Conservation (phyloP, 2,888 invertebrate species). For the Cephus rjabovi region DNA sequence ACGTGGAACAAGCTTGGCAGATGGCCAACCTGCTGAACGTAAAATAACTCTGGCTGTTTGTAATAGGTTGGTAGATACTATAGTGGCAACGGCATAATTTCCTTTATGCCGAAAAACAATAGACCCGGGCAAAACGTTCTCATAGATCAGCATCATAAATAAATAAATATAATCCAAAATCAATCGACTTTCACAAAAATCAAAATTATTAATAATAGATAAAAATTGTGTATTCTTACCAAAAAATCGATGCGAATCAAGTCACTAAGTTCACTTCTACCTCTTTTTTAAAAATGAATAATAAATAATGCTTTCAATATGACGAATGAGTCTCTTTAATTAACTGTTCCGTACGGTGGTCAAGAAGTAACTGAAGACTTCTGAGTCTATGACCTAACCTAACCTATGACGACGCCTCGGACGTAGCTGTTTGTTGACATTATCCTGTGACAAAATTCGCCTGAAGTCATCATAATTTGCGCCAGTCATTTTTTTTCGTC, state of each 20-base stretch:
- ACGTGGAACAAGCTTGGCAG: constrained; percentile 45
- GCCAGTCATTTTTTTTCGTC: not conserved
- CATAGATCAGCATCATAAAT: not conserved
- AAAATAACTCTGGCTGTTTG: constrained; percentile 44
- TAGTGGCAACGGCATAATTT: constrained; percentile 40
- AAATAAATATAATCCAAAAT: not conserved
- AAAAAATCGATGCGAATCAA: not conserved
- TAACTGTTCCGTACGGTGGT: too few relatives aligned
- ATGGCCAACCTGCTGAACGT: constrained; percentile 44
- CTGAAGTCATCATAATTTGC: too few relatives aligned
- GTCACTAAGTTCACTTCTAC: too few relatives aligned
- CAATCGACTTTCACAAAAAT: not conserved
- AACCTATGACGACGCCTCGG: too few relatives aligned
- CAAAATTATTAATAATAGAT: not conserved
- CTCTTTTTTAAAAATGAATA: too few relatives aligned
- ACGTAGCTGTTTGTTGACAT: too few relatives aligned
- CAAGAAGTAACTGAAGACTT: too few relatives aligned
- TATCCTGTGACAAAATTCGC: too few relatives aligned
- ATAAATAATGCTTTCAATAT: too few relatives aligned
- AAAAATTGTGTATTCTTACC: not conserved
- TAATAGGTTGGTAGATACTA: constrained; percentile 16
- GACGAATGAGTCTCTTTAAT: too few relatives aligned
- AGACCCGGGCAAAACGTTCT: not conserved
- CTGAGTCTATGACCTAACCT: too few relatives aligned
- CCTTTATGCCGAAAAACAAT: constrained; percentile 38